Conservation (phyloP, 2,113 vertebrate genomes). For the Oreochromis spilurus region DNA sequence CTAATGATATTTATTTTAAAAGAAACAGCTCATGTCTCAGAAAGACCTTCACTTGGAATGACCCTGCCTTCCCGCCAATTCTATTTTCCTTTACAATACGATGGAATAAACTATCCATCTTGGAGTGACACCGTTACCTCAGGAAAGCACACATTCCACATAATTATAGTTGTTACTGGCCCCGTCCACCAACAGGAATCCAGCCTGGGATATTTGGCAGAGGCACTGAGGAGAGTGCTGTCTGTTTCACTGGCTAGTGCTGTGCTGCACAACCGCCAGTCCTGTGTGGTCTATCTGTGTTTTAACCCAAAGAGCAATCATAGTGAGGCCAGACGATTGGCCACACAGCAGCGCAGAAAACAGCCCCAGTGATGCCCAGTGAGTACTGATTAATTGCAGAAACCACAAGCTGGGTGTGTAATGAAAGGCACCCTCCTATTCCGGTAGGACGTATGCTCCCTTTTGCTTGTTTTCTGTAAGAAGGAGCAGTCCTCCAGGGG, state of each 20-base stretch:
- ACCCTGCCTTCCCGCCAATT: constrained; percentile 44
- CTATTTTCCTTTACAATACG: constrained; percentile 56
- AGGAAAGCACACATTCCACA: constrained; percentile 69
- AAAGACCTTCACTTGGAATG: constrained; percentile 32
- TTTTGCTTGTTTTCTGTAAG: constrained; percentile 32
- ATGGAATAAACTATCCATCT: constrained; percentile 65
- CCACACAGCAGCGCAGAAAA: constrained; percentile 42
- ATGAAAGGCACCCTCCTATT: constrained; percentile 28
- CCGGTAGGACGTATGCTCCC: not conserved
- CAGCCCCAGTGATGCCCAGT: constrained; percentile 26
- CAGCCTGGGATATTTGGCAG: constrained; percentile 62
- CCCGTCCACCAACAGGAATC: constrained; percentile 46
- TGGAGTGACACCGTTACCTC: constrained; percentile 61
- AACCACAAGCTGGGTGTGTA: constrained; percentile 47
- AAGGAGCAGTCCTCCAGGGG: not conserved
- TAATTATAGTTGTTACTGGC: constrained; percentile 73
- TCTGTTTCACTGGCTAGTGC: constrained; percentile 44
- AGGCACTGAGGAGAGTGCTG: constrained; percentile 32
- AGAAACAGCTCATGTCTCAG: constrained; percentile 2
- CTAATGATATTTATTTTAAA: constrained; percentile 46
- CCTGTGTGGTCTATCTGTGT: constrained; percentile 68
- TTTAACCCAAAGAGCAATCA: constrained; percentile 46
- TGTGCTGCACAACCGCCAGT: constrained; percentile 41
- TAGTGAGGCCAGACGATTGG: constrained; percentile 43
- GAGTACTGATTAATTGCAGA: constrained; percentile 51